phyloP scores from a whole-genome alignment of 2,113 vertebrate species.

The Dolichallabes microphthalmus region DNA sequence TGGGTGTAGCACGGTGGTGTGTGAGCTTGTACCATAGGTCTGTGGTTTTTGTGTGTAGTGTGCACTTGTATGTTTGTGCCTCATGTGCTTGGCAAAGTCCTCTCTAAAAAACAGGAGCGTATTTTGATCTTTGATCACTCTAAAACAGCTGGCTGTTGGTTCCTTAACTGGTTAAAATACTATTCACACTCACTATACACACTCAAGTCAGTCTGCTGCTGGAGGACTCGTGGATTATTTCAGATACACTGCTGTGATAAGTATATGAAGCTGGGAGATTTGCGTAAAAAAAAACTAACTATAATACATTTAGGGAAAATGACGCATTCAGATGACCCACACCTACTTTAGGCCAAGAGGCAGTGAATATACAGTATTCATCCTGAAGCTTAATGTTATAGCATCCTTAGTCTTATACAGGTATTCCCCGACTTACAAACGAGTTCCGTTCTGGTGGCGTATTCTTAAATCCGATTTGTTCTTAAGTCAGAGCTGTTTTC shows the following conservation, averaged over 20 bases:
- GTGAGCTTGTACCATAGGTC: background rate
- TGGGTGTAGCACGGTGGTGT: background rate
- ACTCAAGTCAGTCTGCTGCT: background rate
- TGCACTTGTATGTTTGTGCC: background rate
- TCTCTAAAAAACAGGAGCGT: background rate
- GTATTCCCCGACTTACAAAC: too few species aligned
- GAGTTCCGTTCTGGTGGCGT: too few species aligned
- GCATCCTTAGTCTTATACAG: too few species aligned
- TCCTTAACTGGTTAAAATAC: background rate
- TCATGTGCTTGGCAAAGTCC: background rate
- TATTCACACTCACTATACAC: conserved; percentile 11
- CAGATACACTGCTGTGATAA: background rate
- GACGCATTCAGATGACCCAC: background rate
- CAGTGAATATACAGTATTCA: too few species aligned
- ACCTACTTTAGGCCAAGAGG: background rate
- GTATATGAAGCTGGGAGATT: conserved; percentile 1
- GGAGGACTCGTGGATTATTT: conserved; percentile 3
- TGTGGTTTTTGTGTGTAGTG: background rate
- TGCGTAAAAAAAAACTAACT: background rate
- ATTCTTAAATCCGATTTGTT: too few species aligned
- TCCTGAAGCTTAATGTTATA: too few species aligned
- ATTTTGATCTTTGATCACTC: conserved; percentile 20
- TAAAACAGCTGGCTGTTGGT: conserved; percentile 28
- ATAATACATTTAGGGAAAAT: background rate
- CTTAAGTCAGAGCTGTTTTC: too few species aligned